These are phyloP conservation scores for Fulmarus glacialis DNA, from an alignment of 2,113 vertebrate species.

Conservation along the genomic window DNA sequence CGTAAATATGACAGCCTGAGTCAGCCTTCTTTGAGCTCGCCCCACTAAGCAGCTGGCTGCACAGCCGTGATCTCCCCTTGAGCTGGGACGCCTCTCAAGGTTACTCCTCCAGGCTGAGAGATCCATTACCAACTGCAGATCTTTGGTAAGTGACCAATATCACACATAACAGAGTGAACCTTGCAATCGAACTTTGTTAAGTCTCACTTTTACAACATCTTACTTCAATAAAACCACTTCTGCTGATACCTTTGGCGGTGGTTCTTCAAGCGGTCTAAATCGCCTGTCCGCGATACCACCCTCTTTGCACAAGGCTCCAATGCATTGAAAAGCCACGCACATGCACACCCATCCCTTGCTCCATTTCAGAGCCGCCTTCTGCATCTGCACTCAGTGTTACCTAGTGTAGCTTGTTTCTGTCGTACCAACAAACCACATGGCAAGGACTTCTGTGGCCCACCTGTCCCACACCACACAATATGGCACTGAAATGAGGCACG, in stretches of 20 bases:
- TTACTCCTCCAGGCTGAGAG: neutral
- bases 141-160: fast-evolving
- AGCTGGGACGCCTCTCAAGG: neutral
- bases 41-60: neutral
- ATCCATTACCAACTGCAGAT: neutral
- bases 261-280: neutral
- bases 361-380: neutral
- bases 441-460: neutral
- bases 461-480: neutral
- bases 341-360: neutral
- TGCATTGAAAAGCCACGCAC: neutral
- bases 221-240: neutral
- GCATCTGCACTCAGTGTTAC: neutral
- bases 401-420: neutral
- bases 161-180: neutral
- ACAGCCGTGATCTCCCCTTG: neutral
- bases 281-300: fast-evolving
- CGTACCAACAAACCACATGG: neutral
- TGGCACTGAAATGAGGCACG: neutral
- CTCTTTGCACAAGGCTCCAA: neutral
- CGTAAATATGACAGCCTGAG: neutral
- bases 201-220: neutral
- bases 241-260: neutral
- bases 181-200: neutral
- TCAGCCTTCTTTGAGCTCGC: neutral